Evolutionary conservation across 1,140 invertebrate species (phyloP).

Genomic region (Alviniconcha marisindica): DNA sequence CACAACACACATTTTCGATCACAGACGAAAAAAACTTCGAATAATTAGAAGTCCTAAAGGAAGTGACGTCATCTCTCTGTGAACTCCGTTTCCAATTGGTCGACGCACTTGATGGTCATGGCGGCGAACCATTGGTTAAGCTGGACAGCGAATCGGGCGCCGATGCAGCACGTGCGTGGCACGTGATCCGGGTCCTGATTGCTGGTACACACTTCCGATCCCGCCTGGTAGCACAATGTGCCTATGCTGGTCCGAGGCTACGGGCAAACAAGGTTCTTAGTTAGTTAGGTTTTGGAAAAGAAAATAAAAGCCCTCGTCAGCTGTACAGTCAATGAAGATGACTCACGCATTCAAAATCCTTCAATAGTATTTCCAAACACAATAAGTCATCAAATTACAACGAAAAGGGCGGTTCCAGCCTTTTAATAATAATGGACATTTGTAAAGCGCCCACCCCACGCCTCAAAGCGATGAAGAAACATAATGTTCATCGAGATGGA

Average conservation of each 20-base stretch:
- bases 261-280: too few relatives aligned
- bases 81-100: constrained; percentile 44
- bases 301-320: too few relatives aligned
- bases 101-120: constrained; percentile 53
- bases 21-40: background rate
- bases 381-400: too few relatives aligned
- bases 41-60: background rate
- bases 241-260: constrained; percentile 51
- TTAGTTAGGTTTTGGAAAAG: too few relatives aligned
- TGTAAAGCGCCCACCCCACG: too few relatives aligned
- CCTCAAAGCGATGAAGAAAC: too few relatives aligned
- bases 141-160: constrained; percentile 48
- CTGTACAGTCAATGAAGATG: too few relatives aligned
- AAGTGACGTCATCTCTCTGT: constrained; percentile 31
- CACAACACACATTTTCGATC: background rate
- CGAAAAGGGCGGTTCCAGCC: too few relatives aligned
- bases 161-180: constrained; percentile 58
- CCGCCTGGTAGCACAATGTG: constrained; percentile 50
- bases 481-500: too few relatives aligned
- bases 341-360: too few relatives aligned
- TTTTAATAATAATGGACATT: too few relatives aligned
- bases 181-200: constrained; percentile 58
- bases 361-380: too few relatives aligned
- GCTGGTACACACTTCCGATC: constrained; percentile 54
- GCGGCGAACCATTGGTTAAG: constrained; percentile 60